A percentile compares a stretch with the other conserved stretches of the same genome.
Conservation (phyloP, 2,797 vertebrate genomes). For the Muscicapa comitata region DNA sequence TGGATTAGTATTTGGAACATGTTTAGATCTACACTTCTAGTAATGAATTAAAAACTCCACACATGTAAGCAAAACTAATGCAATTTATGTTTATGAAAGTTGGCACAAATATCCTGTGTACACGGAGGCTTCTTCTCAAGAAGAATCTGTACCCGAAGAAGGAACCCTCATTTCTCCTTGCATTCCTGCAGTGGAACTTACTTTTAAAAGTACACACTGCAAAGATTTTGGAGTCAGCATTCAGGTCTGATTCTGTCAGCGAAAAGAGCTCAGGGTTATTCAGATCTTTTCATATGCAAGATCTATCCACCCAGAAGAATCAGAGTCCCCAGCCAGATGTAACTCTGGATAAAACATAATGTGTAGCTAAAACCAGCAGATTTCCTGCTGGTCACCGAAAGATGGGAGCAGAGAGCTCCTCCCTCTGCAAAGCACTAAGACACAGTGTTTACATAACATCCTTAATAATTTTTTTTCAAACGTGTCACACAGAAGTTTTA, state of each 20-base stretch:
- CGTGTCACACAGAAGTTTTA: slow-evolving; percentile 49
- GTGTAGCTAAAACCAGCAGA: background rate
- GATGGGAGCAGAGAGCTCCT: slow-evolving; percentile 40
- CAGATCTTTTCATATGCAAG: background rate
- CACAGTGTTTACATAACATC: background rate
- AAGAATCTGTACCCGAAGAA: background rate
- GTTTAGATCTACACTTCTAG: background rate
- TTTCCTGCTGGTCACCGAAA: background rate
- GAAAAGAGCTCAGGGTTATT: background rate
- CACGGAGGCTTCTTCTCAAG: background rate
- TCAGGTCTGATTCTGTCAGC: background rate
- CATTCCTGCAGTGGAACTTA: background rate
- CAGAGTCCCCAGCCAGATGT: background rate
- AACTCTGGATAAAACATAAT: background rate
- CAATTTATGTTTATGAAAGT: background rate
- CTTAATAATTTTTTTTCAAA: background rate
- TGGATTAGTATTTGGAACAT: background rate
- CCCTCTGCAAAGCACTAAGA: background rate
- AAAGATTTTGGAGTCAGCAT: background rate
- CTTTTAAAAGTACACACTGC: background rate
- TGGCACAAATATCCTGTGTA: background rate
- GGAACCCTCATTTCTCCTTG: background rate
- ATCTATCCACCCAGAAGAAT: background rate
- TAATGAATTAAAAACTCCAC: background rate
- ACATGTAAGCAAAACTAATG: background rate